phyloP scores from a whole-genome alignment of 2,888 invertebrate species.

The Andrena bucephala region DNA sequence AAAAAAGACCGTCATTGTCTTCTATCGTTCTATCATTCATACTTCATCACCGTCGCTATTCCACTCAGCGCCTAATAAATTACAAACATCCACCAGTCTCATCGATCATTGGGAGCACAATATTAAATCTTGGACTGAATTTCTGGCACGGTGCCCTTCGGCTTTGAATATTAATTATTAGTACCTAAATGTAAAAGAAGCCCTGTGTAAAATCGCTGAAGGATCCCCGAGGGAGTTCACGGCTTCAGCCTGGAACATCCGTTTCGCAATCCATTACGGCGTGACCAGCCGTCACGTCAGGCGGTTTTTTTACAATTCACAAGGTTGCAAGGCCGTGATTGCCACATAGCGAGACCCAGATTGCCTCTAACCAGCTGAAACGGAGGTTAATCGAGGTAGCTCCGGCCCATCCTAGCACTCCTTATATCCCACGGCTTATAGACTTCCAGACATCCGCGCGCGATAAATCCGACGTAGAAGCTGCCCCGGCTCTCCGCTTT shows the following conservation, averaged over 20 bases:
- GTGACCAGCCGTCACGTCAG: conserved; percentile 50
- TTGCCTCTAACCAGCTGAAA: conserved; percentile 46
- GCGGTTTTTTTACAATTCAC: conserved; percentile 40
- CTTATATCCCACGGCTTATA: conserved; percentile 30
- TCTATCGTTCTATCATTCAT: too few relatives aligned
- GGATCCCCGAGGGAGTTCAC: neutral
- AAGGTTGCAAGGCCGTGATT: conserved; percentile 55
- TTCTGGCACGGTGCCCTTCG: neutral
- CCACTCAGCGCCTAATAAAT: neutral
- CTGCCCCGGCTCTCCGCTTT: conserved; percentile 61
- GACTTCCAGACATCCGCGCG: conserved; percentile 42
- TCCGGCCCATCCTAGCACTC: conserved; percentile 30
- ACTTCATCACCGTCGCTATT: too few relatives aligned
- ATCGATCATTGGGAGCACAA: neutral
- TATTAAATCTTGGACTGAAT: neutral
- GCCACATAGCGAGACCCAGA: conserved; percentile 46
- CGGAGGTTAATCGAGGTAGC: conserved; percentile 62
- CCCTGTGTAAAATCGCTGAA: neutral
- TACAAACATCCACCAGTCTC: neutral
- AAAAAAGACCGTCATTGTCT: too few relatives aligned
- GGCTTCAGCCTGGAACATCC: conserved; percentile 21
- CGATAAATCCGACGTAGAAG: conserved; percentile 58
- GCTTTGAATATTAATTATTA: neutral
- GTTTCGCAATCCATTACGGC: conserved; percentile 36
- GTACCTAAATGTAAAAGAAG: neutral